Evolutionary conservation across 2,888 invertebrate species (phyloP), one percentile per base, ranked within the genome.

Genomic region (Xestobium rufovillosum): DNA sequence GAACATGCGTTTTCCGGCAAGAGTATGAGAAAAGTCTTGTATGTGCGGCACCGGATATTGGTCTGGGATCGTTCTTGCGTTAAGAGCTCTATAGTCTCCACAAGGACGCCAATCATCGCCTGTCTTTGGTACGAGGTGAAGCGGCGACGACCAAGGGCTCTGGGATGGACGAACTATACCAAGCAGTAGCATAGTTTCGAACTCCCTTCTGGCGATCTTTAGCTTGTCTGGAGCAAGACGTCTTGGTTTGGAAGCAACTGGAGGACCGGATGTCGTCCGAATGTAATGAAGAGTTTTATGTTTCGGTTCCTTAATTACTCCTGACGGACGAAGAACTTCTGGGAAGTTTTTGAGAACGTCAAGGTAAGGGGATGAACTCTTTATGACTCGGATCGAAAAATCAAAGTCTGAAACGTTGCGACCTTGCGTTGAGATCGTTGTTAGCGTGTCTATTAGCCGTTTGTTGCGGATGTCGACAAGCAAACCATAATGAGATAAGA

Each of bases 51-150:
- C 34, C 1, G 47, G 40, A 33, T 52, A 52, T 3, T 36, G 17
- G 27, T 53, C 45, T 2, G 47, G 44, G 3, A 42, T 25, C 2
- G 49, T 53, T 8, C 31, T 27, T 1, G 44, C 38, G 23, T 53
- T 50, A 3, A 51, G 35, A 2, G 27, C 26, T n/a, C 49, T 13
- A 28, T 53, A 55, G 28, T 53, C 52, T 3, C 50, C 54, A 26
- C 50, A 50, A 6, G 43, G 45, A 6, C 46, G 33, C 34, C 41
- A 34, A 8, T 31, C 40, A 1, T 26, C 44, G 13, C 37, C 12
- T 26, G 48, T 46, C 36, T 59, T 59, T 4, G 44, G 45, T 3
- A 47, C 51, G 31, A 57, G 37, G 38, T 56, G 53, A 0, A 57
- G 34, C 8, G 51, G 54, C 12, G 42, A 46, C 13, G 51, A 38